Evolutionary conservation across 2,113 vertebrate genomes (phyloP).

Genomic region (Labrus mixtus): DNA sequence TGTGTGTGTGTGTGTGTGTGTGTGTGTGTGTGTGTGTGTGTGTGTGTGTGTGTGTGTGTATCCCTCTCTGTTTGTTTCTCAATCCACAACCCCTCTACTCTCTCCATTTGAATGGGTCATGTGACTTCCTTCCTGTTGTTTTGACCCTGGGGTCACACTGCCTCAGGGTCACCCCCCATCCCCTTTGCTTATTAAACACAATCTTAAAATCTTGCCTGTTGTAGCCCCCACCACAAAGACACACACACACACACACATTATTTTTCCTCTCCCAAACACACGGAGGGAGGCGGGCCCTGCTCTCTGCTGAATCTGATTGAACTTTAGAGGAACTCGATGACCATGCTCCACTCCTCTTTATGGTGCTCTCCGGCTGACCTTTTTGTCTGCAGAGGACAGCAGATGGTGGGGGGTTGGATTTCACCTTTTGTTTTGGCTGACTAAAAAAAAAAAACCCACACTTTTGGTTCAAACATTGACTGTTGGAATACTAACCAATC

Average conservation of each 20-base stretch:
- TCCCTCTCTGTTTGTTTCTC: constrained; percentile 30
- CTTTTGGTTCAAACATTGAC: constrained; percentile 57
- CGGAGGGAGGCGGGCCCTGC: constrained; percentile 33
- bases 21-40: not conserved
- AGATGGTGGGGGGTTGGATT: constrained; percentile 38
- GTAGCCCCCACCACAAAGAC: not conserved
- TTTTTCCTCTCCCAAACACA: not conserved
- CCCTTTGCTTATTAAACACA: constrained; percentile 60
- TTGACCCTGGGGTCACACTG: constrained; percentile 65
- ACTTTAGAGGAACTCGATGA: constrained; percentile 75
- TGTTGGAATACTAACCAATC: constrained; percentile 7
- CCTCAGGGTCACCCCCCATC: constrained; percentile 53
- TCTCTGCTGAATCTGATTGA: constrained; percentile 69
- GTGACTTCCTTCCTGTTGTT: constrained; percentile 81
- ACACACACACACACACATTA: too few relatives aligned
- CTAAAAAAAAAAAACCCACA: constrained; percentile 38
- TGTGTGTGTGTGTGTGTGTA: not conserved
- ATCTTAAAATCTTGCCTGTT: constrained; percentile 60
- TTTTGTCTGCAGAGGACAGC: constrained; percentile 65
- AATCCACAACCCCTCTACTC: constrained; percentile 1
- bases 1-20: not conserved
- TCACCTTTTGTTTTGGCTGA: constrained; percentile 60
- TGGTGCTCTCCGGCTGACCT: constrained; percentile 67
- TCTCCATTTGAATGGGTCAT: constrained; percentile 58
- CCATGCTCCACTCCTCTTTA: constrained; percentile 61